Percentiles rank a stretch among this genome's conserved stretches.
Evolutionary conservation across 1,140 invertebrate genomes (phyloP).

Genomic region (Drosophila sulfurigaster): DNA sequence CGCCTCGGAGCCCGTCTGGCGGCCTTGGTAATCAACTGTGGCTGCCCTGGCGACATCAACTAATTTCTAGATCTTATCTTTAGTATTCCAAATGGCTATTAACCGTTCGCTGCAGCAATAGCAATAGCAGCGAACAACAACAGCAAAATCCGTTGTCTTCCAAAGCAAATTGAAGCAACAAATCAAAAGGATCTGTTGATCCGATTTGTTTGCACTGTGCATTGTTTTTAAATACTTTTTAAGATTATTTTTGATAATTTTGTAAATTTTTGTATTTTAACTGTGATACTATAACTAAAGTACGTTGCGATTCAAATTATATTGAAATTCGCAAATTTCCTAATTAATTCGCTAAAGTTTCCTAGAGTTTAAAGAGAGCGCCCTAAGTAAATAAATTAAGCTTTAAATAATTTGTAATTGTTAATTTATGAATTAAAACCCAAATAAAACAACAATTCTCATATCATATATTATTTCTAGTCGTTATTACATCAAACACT

Average conservation of each 20-base stretch:
- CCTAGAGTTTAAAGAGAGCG: conserved; percentile 25
- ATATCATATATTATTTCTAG: conserved; percentile 18
- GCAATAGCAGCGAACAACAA: conserved; percentile 33
- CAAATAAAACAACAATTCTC: conserved; percentile 55
- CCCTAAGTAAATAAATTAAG: conserved; percentile 58
- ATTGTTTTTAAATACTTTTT: conserved; percentile 69
- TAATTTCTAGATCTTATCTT: conserved; percentile 63
- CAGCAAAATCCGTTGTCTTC: conserved; percentile 79
- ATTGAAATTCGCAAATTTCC: conserved; percentile 51
- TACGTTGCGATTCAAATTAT: conserved; percentile 50
- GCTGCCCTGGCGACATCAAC: conserved; percentile 23
- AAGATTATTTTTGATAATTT: conserved; percentile 44
- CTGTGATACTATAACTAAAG: conserved; percentile 70
- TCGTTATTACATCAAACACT: background rate
- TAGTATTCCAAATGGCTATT: conserved; percentile 72
- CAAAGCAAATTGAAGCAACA: conserved; percentile 67
- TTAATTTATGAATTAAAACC: conserved; percentile 63
- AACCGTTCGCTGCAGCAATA: conserved; percentile 47
- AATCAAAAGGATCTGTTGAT: conserved; percentile 8
- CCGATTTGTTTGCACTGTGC: conserved; percentile 42
- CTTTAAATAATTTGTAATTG: conserved; percentile 80
- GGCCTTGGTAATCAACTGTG: conserved; percentile 71
- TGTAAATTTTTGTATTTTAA: conserved; percentile 60
- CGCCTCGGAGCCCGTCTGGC: conserved; percentile 75
- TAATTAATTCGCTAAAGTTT: conserved; percentile 59